phyloP scores from a whole-genome alignment of 2,113 vertebrate species.

The Nibea coibor region DNA sequence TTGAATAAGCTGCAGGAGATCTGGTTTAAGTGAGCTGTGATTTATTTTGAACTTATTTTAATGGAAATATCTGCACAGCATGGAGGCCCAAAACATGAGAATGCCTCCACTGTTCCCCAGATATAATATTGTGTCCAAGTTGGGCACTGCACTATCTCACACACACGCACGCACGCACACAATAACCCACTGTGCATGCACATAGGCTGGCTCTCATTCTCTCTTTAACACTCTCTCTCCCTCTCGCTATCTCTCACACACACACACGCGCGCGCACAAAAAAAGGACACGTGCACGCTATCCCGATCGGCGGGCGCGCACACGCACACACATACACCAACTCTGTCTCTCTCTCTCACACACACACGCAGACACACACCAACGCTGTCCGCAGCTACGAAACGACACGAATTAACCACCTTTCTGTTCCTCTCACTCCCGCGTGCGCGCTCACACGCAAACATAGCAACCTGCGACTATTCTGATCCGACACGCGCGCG shows the following conservation, averaged over 20 bases:
- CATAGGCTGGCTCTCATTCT: constrained; percentile 20
- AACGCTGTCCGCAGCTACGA: constrained; percentile 32
- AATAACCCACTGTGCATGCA: constrained; percentile 12
- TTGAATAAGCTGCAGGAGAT: neutral
- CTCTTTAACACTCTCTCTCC: constrained; percentile 26
- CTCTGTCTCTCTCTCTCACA: neutral
- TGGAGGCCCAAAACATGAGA: constrained; percentile 26
- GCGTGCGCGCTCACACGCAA: constrained; percentile 37
- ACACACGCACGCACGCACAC: constrained; percentile 6
- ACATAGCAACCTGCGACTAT: constrained; percentile 35
- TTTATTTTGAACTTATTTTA: constrained; percentile 23
- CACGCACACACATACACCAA: constrained; percentile 11
- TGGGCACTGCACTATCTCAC: constrained; percentile 45
- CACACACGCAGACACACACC: constrained; percentile 15
- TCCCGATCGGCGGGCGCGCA: neutral
- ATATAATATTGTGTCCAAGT: constrained; percentile 60
- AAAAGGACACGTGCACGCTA: constrained; percentile 38
- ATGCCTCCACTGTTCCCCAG: constrained; percentile 46
- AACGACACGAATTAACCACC: constrained; percentile 47
- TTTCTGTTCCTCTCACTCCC: constrained; percentile 18
- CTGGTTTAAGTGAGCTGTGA: neutral
- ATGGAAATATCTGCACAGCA: constrained; percentile 23
- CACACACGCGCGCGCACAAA: constrained; percentile 30
- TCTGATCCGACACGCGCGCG: constrained; percentile 6
- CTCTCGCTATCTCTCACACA: constrained; percentile 37